Evolutionary conservation across 2,113 vertebrate genomes (phyloP).

Genomic region (Stegostoma tigrinum): DNA sequence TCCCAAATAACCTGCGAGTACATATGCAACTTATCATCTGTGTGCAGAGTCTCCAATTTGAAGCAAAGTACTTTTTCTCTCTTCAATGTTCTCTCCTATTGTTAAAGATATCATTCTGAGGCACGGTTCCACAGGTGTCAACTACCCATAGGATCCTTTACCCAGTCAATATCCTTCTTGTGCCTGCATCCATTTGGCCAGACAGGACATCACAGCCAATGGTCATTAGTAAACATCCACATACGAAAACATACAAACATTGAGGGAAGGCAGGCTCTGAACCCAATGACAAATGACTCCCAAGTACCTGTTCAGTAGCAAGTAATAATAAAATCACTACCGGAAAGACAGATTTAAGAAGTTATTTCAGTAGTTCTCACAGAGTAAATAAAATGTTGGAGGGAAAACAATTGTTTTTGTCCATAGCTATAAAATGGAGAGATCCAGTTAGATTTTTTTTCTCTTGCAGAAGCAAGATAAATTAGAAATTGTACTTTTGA

Average conservation of each 20-base stretch:
- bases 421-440: neutral
- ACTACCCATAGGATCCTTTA: neutral
- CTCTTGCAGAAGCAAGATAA: neutral
- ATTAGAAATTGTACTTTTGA: neutral
- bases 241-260: neutral
- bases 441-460: neutral
- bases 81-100: neutral
- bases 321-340: neutral
- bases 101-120: neutral
- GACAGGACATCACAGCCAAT: neutral
- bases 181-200: neutral
- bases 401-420: neutral
- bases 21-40: neutral
- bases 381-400: neutral
- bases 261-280: neutral
- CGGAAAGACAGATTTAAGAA: neutral
- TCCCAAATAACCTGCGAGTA: neutral
- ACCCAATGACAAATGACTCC: neutral
- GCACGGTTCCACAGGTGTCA: neutral
- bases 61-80: neutral
- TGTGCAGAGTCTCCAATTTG: neutral
- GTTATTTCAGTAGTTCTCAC: neutral
- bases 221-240: neutral
- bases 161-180: neutral
- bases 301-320: neutral